These are phyloP conservation scores for Bombylius discolor DNA, from an alignment of 2,888 invertebrate genomes.

Conservation along the genomic window DNA sequence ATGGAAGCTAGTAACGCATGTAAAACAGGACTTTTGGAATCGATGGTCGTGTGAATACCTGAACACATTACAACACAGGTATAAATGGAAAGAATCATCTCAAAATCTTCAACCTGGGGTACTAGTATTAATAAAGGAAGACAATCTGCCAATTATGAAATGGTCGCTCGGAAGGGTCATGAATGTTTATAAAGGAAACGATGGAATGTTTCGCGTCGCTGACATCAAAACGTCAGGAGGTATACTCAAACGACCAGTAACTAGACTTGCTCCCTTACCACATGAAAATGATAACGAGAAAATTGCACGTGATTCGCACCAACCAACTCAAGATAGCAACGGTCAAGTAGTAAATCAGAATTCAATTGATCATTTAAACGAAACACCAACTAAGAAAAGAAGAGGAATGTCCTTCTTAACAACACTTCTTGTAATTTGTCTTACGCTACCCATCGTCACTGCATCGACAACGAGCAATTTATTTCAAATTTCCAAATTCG, in stretches of 20 bases:
- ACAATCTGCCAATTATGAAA: not conserved
- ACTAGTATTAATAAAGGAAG: not conserved
- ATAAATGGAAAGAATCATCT: not conserved
- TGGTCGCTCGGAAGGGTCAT: not conserved
- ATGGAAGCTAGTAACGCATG: not conserved
- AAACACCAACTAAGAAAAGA: not conserved
- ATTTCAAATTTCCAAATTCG: too few relatives aligned
- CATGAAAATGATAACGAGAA: not conserved
- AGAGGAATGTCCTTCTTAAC: too few relatives aligned
- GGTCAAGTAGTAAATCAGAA: not conserved
- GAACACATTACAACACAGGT: not conserved
- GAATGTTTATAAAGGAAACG: conserved; percentile 15
- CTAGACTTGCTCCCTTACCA: not conserved
- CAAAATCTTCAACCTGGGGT: not conserved
- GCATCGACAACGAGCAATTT: too few relatives aligned
- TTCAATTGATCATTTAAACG: not conserved
- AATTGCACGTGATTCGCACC: too few relatives aligned
- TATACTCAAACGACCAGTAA: not conserved
- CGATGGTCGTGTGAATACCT: not conserved
- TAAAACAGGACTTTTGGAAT: not conserved
- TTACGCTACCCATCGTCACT: too few relatives aligned
- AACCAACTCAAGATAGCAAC: too few relatives aligned
- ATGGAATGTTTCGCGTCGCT: conserved; percentile 13
- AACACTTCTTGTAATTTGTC: too few relatives aligned
- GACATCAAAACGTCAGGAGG: not conserved